A percentile compares a stretch with the other conserved stretches of the same genome.
Evolutionary conservation across 2,888 invertebrate species (phyloP).

Genomic region (Panopea generosa): DNA sequence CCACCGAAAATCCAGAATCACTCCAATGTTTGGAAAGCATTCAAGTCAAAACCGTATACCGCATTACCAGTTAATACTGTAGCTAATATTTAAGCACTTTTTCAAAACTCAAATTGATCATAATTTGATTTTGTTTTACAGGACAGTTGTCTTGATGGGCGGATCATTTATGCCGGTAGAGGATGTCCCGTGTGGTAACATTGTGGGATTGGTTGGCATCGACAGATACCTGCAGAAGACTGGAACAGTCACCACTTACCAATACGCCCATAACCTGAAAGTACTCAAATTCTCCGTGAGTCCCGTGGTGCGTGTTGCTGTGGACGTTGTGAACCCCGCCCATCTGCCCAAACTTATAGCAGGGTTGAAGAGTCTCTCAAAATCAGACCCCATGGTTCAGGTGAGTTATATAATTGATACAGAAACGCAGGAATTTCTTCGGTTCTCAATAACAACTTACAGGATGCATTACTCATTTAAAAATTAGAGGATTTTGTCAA

Average conservation of each 20-base stretch:
- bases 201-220: constrained; percentile 99
- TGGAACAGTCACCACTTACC: constrained; percentile 99
- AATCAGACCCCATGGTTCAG: constrained; percentile 99
- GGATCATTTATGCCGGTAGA: constrained; percentile 99
- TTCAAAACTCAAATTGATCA: too few relatives aligned
- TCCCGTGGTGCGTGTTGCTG: constrained; percentile 99
- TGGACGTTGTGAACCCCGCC: constrained; percentile 99
- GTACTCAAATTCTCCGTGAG: constrained; percentile 99
- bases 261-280: constrained; percentile 99
- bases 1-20: too few relatives aligned
- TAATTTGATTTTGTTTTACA: constrained; percentile 55
- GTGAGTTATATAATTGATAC: constrained; percentile 74
- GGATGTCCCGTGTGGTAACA: constrained; percentile 99
- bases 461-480: too few relatives aligned
- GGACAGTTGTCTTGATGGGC: constrained; percentile 99
- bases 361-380: constrained; percentile 98
- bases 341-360: constrained; percentile 99
- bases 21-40: too few relatives aligned
- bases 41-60: too few relatives aligned
- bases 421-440: too few relatives aligned
- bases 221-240: constrained; percentile 99
- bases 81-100: too few relatives aligned
- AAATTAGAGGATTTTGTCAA: too few relatives aligned
- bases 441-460: too few relatives aligned
- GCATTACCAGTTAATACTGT: too few relatives aligned